Evolutionary conservation across 1,140 invertebrate species (phyloP), one percentile per base, ranked within the genome.

Genomic region (Bicyclus anynana): DNA sequence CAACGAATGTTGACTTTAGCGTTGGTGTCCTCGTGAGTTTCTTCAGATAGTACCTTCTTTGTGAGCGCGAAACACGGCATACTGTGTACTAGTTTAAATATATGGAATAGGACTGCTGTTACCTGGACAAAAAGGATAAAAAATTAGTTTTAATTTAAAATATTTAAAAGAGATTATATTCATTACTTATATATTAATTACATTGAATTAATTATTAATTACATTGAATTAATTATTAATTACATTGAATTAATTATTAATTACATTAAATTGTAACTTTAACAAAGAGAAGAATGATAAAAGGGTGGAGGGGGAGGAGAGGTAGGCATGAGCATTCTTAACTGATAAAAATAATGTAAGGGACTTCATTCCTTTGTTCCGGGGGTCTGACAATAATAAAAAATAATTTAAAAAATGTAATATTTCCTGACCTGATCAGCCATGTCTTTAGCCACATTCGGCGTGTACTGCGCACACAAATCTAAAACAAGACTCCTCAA

Each of bases 381-480:
- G n/a, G n/a, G n/a, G n/a, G n/a, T n/a, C n/a, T n/a, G n/a, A n/a
- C n/a, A n/a, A n/a, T n/a, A n/a, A n/a, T n/a, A n/a, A n/a, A 23
- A 1, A 5, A 5, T 51, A 51, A 51, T 10, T 21, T 6, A 21
- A 26, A 52, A 14, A 5, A 13, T 20, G 16, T 27, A 27, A 3
- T 21, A 27, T 18, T 33, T 44, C 59, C 65, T 57, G 62, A 94
- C 90, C 74, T 94, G 91, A 68, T 93, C 92, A 7, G 92, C 90
- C 74, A 95, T 90, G 53, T 94, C 91, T 55, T 90, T 87, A 0
- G 87, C 69, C 7, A 91, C 88, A 1, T 90, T 90, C 0, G 94
- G 92, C 42, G 92, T 91, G 18, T 96, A 90, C 71, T 96, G 95
- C 9, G 92, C 92, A 51, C 93, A 91, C 50, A 95, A 89, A 87